Evolutionary conservation across 2,888 invertebrate species (phyloP).

Genomic region (Phortica magna): DNA sequence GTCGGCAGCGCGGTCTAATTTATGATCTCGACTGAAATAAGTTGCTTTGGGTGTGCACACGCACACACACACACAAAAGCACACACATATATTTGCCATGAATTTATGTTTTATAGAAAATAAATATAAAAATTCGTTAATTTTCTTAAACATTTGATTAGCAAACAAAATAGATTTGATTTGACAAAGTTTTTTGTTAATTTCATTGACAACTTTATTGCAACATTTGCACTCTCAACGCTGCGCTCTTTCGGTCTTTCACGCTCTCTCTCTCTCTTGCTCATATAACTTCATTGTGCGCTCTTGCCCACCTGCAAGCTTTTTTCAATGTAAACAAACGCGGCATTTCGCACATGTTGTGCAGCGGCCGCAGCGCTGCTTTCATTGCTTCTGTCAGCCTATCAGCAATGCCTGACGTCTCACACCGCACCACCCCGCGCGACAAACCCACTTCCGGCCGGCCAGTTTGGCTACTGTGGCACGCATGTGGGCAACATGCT

Average conservation of each 20-base stretch:
- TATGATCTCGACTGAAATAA: not conserved
- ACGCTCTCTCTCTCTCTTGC: not conserved
- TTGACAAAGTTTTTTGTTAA: not conserved
- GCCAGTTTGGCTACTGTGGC: not conserved
- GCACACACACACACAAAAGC: not conserved
- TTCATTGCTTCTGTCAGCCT: not conserved
- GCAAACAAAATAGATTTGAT: too few relatives aligned
- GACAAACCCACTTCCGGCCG: not conserved
- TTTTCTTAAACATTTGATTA: too few relatives aligned
- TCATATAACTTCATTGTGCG: not conserved
- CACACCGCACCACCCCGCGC: not conserved
- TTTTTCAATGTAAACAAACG: conserved; percentile 25
- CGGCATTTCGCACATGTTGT: conserved; percentile 16
- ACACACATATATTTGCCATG: not conserved
- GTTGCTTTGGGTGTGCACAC: conserved; percentile 1
- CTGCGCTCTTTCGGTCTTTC: not conserved
- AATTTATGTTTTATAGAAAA: conserved; percentile 11
- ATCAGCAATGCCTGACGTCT: not conserved
- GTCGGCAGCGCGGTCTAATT: not conserved
- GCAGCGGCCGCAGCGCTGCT: not conserved
- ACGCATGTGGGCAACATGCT: not conserved
- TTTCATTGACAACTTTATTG: not conserved
- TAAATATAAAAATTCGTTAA: not conserved
- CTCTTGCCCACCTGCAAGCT: conserved; percentile 25
- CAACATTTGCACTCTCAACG: not conserved